Evolutionary conservation across 2,797 vertebrate genomes (phyloP), one percentile per base, ranked within the genome.

Genomic region (Manis crassicaudata): DNA sequence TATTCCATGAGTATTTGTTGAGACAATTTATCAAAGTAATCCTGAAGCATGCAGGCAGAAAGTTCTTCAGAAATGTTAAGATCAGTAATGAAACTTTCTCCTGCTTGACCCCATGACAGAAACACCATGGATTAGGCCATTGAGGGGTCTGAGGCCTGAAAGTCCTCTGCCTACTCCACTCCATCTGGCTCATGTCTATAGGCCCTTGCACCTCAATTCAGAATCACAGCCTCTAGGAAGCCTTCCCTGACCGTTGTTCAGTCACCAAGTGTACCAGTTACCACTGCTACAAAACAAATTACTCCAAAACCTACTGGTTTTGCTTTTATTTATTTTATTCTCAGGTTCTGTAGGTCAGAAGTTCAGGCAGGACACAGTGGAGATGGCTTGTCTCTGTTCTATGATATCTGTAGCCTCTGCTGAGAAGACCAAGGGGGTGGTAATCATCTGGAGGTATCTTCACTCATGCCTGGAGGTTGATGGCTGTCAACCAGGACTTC

Each of bases 1-100:
- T 62, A 72, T 50, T 80, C 52, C n/a, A 52, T 46, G 67, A 77
- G 58, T 65, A 11, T 88, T 94, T 85, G 32, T 92, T 60, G 72
- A 96, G 91, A 92, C 37, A 62, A 79, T 58, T 84, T 83, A 62
- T 92, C 75, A 88, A 83, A 94, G 90, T 68, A 94, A 90, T 70
- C 72, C 43, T 94, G 76, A 96, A 87, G 76, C 65, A 73, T 32
- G 85, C 46, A 95, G 67, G 87, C 37, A 35, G 76, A 92, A 80
- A 27, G 23, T 62, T 67, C 75, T 94, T 84, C 23, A 75, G 80
- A 96, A 96, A 86, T 77, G 54, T 80, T 63, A 70, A 56, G 37
- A 82, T 96, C 76, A 63, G 58, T 27, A 35, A 86, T 35, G n/a
- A 75, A n/a, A 54, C 35, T 43, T 73, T 80, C 68, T 72, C 58